Evolutionary conservation across 2,888 invertebrate species (phyloP).

Genomic region (Trichopoda pennipes): DNA sequence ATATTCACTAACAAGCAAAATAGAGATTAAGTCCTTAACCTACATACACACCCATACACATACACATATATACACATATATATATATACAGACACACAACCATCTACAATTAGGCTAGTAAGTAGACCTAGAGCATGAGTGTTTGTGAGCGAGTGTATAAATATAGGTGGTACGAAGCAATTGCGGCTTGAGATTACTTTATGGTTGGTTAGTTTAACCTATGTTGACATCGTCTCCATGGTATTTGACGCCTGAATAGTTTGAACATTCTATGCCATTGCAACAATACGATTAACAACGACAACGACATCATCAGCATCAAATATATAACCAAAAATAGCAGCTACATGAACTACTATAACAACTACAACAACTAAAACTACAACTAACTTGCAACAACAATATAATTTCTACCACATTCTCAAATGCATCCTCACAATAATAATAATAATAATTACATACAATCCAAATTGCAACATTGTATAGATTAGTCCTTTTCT

Average conservation of each 20-base stretch:
- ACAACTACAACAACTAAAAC: slow-evolving; percentile 40
- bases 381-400: slow-evolving; percentile 36
- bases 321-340: slow-evolving; percentile 8
- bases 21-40: slow-evolving; percentile 19
- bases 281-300: slow-evolving; percentile 49
- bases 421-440: not conserved
- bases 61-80: not conserved
- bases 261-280: slow-evolving; percentile 56
- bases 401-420: slow-evolving; percentile 57
- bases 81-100: not conserved
- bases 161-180: slow-evolving; percentile 44
- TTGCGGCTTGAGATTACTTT: slow-evolving; percentile 66
- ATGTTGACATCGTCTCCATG: slow-evolving; percentile 68
- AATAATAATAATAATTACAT: not conserved
- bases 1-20: not conserved
- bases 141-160: not conserved
- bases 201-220: slow-evolving; percentile 66
- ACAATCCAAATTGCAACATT: slow-evolving; percentile 14
- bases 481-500: slow-evolving; percentile 42
- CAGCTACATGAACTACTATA: slow-evolving; percentile 29
- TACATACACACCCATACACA: not conserved
- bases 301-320: slow-evolving; percentile 24
- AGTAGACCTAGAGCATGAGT: not conserved
- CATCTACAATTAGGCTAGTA: not conserved
- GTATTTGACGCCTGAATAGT: slow-evolving; percentile 66